Evolutionary conservation across 2,797 vertebrate species (phyloP).

Genomic region (Natrix natrix): DNA sequence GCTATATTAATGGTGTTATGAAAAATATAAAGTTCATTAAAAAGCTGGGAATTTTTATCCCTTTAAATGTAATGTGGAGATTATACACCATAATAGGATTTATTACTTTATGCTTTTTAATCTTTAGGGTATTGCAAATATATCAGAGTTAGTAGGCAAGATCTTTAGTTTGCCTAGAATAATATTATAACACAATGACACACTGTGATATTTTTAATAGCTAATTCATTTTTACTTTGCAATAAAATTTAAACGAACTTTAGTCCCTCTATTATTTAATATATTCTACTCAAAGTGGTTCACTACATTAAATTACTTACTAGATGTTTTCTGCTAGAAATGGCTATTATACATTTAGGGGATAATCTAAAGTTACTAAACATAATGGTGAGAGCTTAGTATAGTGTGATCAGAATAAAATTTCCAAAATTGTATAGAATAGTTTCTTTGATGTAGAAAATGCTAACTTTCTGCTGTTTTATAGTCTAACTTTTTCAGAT

Average conservation of each 20-base stretch:
- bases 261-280: neutral
- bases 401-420: neutral
- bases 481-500: neutral
- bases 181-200: constrained; percentile 15
- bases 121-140: constrained; percentile 69
- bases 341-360: neutral
- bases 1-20: constrained; percentile 69
- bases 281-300: neutral
- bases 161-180: constrained; percentile 40
- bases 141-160: constrained; percentile 58
- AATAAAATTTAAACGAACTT: constrained; percentile 26
- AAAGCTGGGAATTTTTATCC: constrained; percentile 85
- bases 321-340: constrained; percentile 4
- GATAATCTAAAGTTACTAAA: neutral
- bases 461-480: neutral
- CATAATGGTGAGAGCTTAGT: constrained; percentile 21
- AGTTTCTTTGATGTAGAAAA: constrained; percentile 1
- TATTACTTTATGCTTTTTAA: constrained; percentile 73
- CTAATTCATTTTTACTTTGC: constrained; percentile 27
- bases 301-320: neutral
- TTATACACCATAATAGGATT: constrained; percentile 89
- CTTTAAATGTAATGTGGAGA: constrained; percentile 87
- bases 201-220: constrained; percentile 17
- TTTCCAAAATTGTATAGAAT: constrained; percentile 12
- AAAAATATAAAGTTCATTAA: constrained; percentile 90